Evolutionary conservation across 2,797 vertebrate genomes (phyloP).

Genomic region (Heteromormyrus szaboi): DNA sequence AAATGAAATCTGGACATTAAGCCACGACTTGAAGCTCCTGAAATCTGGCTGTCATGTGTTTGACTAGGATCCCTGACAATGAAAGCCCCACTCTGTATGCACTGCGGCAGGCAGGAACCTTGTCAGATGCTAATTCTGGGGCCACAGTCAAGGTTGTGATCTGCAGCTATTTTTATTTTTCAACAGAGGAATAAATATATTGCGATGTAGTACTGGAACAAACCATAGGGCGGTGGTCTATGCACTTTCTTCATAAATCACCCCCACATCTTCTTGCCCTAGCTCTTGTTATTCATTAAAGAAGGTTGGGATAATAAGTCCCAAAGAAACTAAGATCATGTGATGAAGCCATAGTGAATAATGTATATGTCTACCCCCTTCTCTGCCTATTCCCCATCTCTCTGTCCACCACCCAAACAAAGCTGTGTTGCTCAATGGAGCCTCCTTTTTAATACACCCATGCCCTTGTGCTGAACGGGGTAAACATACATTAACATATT

Average conservation of each 20-base stretch:
- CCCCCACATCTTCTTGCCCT: slow-evolving; percentile 45
- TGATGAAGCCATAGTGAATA: slow-evolving; percentile 76
- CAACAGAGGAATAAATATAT: slow-evolving; percentile 28
- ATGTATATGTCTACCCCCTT: slow-evolving; percentile 58
- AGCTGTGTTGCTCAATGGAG: slow-evolving; percentile 26
- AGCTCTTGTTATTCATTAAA: slow-evolving; percentile 74
- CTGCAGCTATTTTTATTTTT: slow-evolving; percentile 46
- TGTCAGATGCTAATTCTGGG: slow-evolving; percentile 62
- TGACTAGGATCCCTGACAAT: slow-evolving; percentile 65
- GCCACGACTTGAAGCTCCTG: slow-evolving; percentile 45
- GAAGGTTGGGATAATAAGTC: slow-evolving; percentile 73
- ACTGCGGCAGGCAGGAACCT: slow-evolving; percentile 50
- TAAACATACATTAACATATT: slow-evolving; percentile 68
- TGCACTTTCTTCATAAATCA: slow-evolving; percentile 68
- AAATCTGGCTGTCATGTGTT: slow-evolving; percentile 56
- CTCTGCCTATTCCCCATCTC: slow-evolving; percentile 28
- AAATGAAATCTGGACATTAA: slow-evolving; percentile 37
- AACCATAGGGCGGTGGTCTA: slow-evolving; percentile 69
- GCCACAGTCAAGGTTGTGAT: slow-evolving; percentile 57
- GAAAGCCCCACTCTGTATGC: slow-evolving; percentile 61
- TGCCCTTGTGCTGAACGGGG: slow-evolving; percentile 53
- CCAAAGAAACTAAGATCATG: slow-evolving; percentile 70
- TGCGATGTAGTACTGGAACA: slow-evolving; percentile 52
- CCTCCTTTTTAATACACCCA: slow-evolving; percentile 32
- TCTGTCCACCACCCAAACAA: slow-evolving; percentile 34